Base-by-base conservation (phyloP, 1,140 invertebrate species). In the Brachionus manjavacas region DNA sequence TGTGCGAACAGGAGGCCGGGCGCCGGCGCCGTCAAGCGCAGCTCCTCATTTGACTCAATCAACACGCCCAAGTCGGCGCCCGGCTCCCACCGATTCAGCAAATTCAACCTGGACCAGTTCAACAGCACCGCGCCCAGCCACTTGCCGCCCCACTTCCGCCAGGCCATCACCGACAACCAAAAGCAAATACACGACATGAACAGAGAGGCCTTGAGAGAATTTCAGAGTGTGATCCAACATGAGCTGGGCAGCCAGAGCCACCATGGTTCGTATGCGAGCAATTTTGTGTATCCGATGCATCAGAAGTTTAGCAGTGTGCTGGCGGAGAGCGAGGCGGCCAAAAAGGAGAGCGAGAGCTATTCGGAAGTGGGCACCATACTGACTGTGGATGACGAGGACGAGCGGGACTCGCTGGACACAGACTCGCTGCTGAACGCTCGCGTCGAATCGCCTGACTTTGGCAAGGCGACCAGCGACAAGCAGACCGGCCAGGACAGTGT, bases 341-440 rank as follows among this genome's bases (percentile, higher is more conserved):
- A 60, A 68, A 68, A 64, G 23, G 79, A 81, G 23, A 11, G 12
- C 9, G 79, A 81, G 28, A 81, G 31, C 4, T 28, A 64, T 28
- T 81, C 79, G 1, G 79, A 81, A 39, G 20, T 64, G n/a, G 79
- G 64, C 12, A 81, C 79, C 0, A 81, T 81, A 46, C 4, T 64
- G 9, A 81, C 52, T 64, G 52, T 81, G 4, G 79, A 81, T n/a
- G 79, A 81, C 25, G 79, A 81, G 43, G 79, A 81, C 60, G 79
- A 81, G 6, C 2, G 43, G 9, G 79, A 81, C 39, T 64, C 52
- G 20, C 55, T 81, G 7, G 79, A 81, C 52, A 81, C 79, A 3
- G 79, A 81, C 31, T 81, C 79, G 35, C 52, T 81, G 31, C 35
- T 81, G 1, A 81, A 81, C n/a, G 52, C 79, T 2, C 49, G 79